phyloP scores from a whole-genome alignment of 2,797 vertebrate species.

The Cyprinodon diabolis region DNA sequence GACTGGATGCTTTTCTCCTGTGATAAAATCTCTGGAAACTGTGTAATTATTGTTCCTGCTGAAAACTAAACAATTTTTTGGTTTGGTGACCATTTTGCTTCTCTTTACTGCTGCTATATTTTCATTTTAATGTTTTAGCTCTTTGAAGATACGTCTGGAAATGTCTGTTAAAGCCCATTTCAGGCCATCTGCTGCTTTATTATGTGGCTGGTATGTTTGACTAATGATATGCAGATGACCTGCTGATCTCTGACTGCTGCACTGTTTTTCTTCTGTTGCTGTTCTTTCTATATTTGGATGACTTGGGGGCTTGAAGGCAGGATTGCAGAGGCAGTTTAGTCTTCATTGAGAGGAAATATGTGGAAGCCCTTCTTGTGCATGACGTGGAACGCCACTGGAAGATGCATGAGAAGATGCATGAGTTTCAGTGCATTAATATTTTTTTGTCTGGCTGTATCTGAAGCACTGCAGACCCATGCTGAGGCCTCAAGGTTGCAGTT shows the following conservation, averaged over 20 bases:
- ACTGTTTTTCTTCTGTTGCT: neutral
- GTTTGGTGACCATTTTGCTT: no score
- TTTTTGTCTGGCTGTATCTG: neutral
- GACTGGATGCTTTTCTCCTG: no score
- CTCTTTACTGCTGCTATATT: no score
- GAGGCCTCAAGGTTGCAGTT: neutral
- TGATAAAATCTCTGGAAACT: no score
- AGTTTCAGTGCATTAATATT: neutral
- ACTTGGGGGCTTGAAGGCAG: neutral
- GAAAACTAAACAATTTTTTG: no score
- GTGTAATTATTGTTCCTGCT: no score
- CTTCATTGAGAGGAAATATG: neutral
- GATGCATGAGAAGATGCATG: neutral
- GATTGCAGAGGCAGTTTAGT: neutral
- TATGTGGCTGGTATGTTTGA: neutral
- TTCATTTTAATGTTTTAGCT: no score
- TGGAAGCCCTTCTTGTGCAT: neutral
- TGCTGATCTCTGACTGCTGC: slow-evolving; percentile 2
- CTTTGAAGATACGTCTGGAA: no score
- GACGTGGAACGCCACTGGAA: neutral
- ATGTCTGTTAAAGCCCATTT: neutral
- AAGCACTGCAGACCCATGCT: neutral
- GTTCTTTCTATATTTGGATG: neutral
- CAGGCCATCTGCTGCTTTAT: neutral
- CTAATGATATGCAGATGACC: neutral